phyloP scores from a whole-genome alignment of 2,888 invertebrate genomes.

The Zeuzera pyrina region DNA sequence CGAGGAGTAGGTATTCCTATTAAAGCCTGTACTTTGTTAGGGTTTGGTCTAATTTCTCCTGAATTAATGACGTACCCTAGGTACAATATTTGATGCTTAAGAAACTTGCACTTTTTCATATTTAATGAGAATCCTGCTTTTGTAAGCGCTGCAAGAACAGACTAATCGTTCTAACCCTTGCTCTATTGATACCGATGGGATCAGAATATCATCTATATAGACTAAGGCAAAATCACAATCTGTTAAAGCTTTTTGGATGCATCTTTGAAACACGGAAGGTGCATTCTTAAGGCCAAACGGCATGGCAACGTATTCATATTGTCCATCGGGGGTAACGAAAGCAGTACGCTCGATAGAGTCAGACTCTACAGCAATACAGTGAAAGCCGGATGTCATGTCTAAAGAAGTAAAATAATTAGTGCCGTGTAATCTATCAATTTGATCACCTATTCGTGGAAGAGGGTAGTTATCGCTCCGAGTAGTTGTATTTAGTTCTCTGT shows the following conservation, averaged over 20 bases:
- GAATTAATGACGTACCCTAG: slow-evolving; percentile 10
- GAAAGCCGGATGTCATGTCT: slow-evolving; percentile 5
- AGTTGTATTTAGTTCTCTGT: slow-evolving; percentile 12
- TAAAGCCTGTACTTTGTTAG: slow-evolving; percentile 16
- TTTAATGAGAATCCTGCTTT: slow-evolving; percentile 7
- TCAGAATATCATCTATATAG: slow-evolving; percentile 24
- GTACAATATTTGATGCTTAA: slow-evolving; percentile 8
- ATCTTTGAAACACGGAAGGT: slow-evolving; percentile 27
- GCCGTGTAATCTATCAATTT: slow-evolving; percentile 2
- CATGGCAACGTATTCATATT: slow-evolving; percentile 28
- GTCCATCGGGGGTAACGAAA: slow-evolving; percentile 28
- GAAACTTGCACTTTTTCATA: slow-evolving; percentile 10
- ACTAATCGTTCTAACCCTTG: slow-evolving; percentile 4
- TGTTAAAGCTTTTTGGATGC: slow-evolving; percentile 18
- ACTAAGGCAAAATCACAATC: slow-evolving; percentile 4
- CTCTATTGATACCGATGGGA: slow-evolving; percentile 7
- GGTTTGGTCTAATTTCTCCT: slow-evolving; percentile 15
- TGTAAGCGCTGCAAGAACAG: slow-evolving; percentile 1
- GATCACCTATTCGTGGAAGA: slow-evolving; percentile 5
- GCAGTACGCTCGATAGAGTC: slow-evolving; percentile 16
- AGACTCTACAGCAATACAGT: slow-evolving; percentile 1
- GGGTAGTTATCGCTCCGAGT: slow-evolving; percentile 8
- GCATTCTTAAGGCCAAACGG: slow-evolving; percentile 34
- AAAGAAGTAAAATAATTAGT: slow-evolving; percentile 1
- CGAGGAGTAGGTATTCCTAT: slow-evolving; percentile 11